Base-by-base conservation (phyloP, 2,113 vertebrate genomes). In the Bufo gargarizans region DNA sequence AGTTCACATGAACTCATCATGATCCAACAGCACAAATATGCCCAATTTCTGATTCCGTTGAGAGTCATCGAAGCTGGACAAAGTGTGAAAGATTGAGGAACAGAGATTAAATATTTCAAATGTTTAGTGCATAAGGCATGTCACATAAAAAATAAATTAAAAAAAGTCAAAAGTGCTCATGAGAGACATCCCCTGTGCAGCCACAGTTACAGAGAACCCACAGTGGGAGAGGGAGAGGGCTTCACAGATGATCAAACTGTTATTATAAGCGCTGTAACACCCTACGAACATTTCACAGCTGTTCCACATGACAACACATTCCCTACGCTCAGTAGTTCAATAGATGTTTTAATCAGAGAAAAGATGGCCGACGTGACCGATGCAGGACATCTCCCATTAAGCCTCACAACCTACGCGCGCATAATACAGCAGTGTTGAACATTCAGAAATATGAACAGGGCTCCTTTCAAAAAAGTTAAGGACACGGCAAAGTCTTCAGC, bases 401-500 rank as follows among this genome's bases (percentile, higher is more conserved):
- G 61, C 43, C 17, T 5, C 61, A 67, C 10, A 50, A 20, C 33
- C 63, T 53, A 67, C 47, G 4, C 20, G 13, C n/a, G 4, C 50
- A 84, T 55, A 84, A 56, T 84, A 33, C 49, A 17, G 63, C 65
- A 84, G 65, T 84, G 65, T 84, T 49, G n/a, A 50, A 59, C 56
- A 53, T 47, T 83, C 63, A 50, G 16, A 53, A 49, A 53, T 49
- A 84, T 22, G 82, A 84, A 84, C 82, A 84, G 65, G 49, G 53
- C n/a, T 80, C 61, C 47, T 80, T 80, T 78, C 47, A 86, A 86
- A 77, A 33, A 85, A 20, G 74, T 80, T 80, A 58, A 87, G 61
- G 69, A 45, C 33, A 81, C n/a, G 49, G 61, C 77, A 69, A 53
- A 56, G 86, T 84, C 63, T 81, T 33, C 47, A 67, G n/a, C n/a